phyloP scores from a whole-genome alignment of 1,140 invertebrate genomes.

The Drusus annulatus region DNA sequence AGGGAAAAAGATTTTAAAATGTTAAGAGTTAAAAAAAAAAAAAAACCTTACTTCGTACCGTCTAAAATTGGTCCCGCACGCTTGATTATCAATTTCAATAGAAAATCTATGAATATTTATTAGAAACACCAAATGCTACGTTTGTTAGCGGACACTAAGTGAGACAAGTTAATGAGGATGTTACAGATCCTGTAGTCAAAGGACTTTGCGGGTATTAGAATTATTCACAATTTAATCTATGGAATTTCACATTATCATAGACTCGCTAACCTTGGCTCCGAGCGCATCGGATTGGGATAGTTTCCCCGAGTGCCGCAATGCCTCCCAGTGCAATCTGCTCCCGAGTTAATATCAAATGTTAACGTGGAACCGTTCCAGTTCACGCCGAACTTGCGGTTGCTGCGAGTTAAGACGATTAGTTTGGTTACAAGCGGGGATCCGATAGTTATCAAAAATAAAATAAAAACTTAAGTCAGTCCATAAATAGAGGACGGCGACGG shows the following conservation, averaged over 20 bases:
- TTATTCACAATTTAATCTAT: conserved; percentile 57
- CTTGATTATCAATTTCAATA: conserved; percentile 53
- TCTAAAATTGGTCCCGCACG: conserved; percentile 56
- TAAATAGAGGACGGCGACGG: conserved; percentile 4
- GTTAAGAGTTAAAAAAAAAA: conserved; percentile 22
- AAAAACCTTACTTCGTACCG: conserved; percentile 30
- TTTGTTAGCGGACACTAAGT: conserved; percentile 19
- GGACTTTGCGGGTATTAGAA: conserved; percentile 8
- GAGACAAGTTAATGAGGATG: conserved; percentile 27
- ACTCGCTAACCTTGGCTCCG: background rate
- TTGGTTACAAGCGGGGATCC: conserved; percentile 68
- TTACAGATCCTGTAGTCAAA: background rate
- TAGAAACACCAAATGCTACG: conserved; percentile 40
- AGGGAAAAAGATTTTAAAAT: conserved; percentile 21
- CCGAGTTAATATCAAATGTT: conserved; percentile 61
- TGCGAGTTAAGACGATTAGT: conserved; percentile 66
- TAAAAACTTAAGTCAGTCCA: conserved; percentile 9
- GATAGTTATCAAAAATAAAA: conserved; percentile 14
- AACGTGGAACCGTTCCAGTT: conserved; percentile 54
- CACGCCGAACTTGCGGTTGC: background rate
- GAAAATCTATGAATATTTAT: conserved; percentile 37
- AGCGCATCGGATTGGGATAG: no score
- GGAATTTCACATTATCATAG: conserved; percentile 62
- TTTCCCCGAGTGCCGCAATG: no score
- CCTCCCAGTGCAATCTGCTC: conserved; percentile 53